Conservation (phyloP, 2,797 vertebrate species). For the Lepilemur ruficaudatus region DNA sequence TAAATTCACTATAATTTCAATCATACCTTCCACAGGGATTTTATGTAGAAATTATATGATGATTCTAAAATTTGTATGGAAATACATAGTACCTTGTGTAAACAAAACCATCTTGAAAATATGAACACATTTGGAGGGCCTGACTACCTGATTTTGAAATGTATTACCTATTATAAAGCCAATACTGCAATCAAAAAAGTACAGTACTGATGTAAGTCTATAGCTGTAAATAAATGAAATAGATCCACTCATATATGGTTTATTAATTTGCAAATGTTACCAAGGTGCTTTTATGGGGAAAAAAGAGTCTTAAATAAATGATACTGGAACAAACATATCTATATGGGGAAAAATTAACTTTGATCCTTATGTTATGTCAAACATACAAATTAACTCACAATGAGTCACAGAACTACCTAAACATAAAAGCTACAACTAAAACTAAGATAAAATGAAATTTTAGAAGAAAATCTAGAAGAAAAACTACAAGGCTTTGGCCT, state of each 20-base stretch:
- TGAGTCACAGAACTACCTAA: not conserved
- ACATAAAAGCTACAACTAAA: conserved; percentile 1
- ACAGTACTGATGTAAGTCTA: not conserved
- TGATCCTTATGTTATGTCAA: not conserved
- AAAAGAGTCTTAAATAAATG: not conserved
- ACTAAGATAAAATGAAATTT: not conserved
- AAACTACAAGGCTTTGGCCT: not conserved
- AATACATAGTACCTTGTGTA: not conserved
- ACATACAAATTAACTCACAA: not conserved
- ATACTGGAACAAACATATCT: not conserved
- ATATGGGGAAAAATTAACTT: not conserved
- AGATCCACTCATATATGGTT: not conserved
- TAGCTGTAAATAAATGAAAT: not conserved
- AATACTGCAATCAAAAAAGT: not conserved
- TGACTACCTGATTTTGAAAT: not conserved
- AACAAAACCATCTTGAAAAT: not conserved
- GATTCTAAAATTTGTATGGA: not conserved
- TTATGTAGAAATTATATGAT: not conserved
- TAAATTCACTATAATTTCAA: not conserved
- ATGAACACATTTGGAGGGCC: not conserved
- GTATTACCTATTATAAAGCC: not conserved
- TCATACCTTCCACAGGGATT: not conserved
- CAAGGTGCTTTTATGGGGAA: not conserved
- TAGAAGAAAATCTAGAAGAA: not conserved
- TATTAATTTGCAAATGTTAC: conserved; percentile 17